phyloP scores from a whole-genome alignment of 1,140 invertebrate species.

The Pogonomyrmex barbatus region DNA sequence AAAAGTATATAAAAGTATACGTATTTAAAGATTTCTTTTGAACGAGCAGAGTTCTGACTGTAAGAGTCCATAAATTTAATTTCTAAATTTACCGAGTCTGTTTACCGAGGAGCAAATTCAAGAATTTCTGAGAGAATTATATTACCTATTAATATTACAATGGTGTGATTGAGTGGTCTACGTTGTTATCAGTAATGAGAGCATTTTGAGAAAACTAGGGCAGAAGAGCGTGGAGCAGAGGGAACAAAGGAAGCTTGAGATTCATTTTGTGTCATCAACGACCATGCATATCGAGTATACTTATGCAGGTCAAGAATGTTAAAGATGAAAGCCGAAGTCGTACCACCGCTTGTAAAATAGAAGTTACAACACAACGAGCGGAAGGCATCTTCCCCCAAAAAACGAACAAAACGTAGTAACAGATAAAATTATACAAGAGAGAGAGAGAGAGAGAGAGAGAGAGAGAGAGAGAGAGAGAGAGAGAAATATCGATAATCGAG shows the following conservation, averaged over 20 bases:
- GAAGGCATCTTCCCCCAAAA: not conserved
- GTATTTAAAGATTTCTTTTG: not conserved
- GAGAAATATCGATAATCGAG: too few species aligned
- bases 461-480: too few species aligned
- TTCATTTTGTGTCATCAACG: slow-evolving; percentile 8
- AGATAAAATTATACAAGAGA: too few species aligned
- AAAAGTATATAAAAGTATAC: not conserved
- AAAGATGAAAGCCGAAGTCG: slow-evolving; percentile 29
- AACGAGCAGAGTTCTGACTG: not conserved
- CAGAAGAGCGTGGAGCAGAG: not conserved
- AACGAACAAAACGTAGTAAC: too few species aligned
- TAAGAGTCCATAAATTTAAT: not conserved
- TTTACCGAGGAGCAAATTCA: not conserved
- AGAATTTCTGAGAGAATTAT: not conserved
- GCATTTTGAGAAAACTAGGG: not conserved
- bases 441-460: too few species aligned
- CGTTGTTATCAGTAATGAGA: not conserved
- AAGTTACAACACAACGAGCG: not conserved
- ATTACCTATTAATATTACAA: slow-evolving; percentile 10
- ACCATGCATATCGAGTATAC: slow-evolving; percentile 16
- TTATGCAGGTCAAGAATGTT: slow-evolving; percentile 35
- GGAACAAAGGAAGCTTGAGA: not conserved
- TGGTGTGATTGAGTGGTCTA: not conserved
- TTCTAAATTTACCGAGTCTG: not conserved
- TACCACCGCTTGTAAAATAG: not conserved